Base-by-base conservation (phyloP, 2,113 vertebrate genomes). In the Pseudonaja textilis region DNA sequence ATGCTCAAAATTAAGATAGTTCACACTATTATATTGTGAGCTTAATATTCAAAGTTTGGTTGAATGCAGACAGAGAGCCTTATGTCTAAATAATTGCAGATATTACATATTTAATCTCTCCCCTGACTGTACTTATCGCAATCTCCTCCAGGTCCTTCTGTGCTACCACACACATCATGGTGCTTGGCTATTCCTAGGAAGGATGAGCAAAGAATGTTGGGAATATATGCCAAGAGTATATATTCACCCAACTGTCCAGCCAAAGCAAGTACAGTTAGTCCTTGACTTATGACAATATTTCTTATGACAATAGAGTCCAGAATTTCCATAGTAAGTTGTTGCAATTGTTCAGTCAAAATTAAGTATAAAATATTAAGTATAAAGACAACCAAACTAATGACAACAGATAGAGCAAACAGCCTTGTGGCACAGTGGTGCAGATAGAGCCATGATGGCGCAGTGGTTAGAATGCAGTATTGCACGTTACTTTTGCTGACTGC, bases 1-100 rank as follows among this genome's bases (percentile, higher is more conserved):
- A 25, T 85, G 16, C 52, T 91, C 93, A 89, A 92, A 96, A 89
- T 47, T 90, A 91, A 57, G 20, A 1, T 20, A 57, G 56, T 93
- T 64, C 69, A 93, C 5, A 93, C 20, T 42, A 26, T 34, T 85
- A 42, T 91, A 55, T n/a, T 47, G 34, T 91, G 54, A 91, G n/a
- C 18, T 9, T 45, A 59, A 59, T n/a, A 86, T 85, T 18, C 81
- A 59, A 10, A 54, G 42, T n/a, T 42, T n/a, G 39, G 25, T n/a
- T 47, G 26, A 57, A 4, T 45, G 50, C 26, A 90, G 26, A 74
- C 1, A 5, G 23, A 90, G 11, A 86, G 18, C 26, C n/a, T 64
- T 12, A 12, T 52, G 18, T 55, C 45, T 45, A 34, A 29, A 87
- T 5, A 47, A 5, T 50, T 56, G 26, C 42, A 52, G 34, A 50